These are phyloP conservation scores for Anarrhichthys ocellatus DNA, from an alignment of 2,113 vertebrate genomes.

Conservation along the genomic window DNA sequence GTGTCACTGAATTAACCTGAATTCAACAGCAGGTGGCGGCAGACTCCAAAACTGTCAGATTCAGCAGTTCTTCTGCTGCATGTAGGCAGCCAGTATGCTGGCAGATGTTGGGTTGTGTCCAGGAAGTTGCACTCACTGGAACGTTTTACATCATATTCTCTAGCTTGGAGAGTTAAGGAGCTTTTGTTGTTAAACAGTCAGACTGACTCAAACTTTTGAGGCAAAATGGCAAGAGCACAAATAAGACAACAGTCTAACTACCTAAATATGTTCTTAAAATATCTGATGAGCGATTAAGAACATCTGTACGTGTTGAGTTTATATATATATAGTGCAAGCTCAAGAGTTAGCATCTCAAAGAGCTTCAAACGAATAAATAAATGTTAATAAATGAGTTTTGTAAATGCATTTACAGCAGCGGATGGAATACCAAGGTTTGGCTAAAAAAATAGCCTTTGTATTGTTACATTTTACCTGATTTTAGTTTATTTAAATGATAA, in stretches of 20 bases:
- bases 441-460: neutral
- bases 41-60: neutral
- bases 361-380: neutral
- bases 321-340: neutral
- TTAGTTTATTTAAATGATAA: neutral
- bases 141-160: constrained; percentile 26
- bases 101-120: constrained; percentile 13
- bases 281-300: neutral
- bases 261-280: neutral
- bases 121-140: neutral
- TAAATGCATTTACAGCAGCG: neutral
- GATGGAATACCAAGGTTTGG: neutral
- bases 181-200: neutral
- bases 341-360: neutral
- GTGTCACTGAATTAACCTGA: neutral
- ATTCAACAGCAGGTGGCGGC: constrained; percentile 73
- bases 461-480: neutral
- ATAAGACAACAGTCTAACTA: neutral
- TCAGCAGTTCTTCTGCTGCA: neutral
- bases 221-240: neutral
- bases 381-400: neutral
- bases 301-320: neutral
- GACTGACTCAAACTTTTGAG: neutral
- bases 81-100: neutral
- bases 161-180: neutral